Evolutionary conservation across 2,888 invertebrate species (phyloP), one percentile per base, ranked within the genome.

Genomic region (Drosophila limbata): DNA sequence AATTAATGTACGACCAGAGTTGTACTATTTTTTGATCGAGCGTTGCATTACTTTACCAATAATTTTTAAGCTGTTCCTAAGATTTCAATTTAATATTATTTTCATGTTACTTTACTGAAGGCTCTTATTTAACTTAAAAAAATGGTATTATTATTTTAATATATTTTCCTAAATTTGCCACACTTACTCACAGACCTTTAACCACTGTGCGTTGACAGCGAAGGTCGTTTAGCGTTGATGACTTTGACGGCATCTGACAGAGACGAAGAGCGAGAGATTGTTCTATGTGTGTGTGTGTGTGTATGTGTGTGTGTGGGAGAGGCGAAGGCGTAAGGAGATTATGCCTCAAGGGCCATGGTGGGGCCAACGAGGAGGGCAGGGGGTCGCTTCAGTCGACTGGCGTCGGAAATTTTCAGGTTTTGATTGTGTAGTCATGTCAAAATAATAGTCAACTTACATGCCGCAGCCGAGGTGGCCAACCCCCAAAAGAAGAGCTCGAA

Each of bases 401-500:
- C 81, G 78, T 74, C 75, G 82, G 77, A 89, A 84, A 84, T 88
- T 83, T 91, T 81, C 84, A 83, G 84, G 79, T 89, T 90, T 81
- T 91, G 88, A 89, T 91, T 91, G 86, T 88, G 84, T 88, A 84
- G 89, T 85, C 88, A 89, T 88, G 84, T 90, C 91, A 89, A 85
- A 87, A 91, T 89, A 89, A 90, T 88, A 90, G 91, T 90, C 89
- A 90, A 87, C 87, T 90, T 88, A 90, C 89, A 89, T 89, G 88
- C 89, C 89, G 78, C 87, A 89, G 81, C 66, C 79, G 82, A 69
- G 74, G 70, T 72, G 61, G 79, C 67, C 73, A 56, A 62, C 56
- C 77, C 80, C 75, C 67, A 17, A 40, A 52, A 55, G 65, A 50
- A 40, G 52, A 59, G 61, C 71, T 83, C 72, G 73, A 69, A 79